A percentile compares a stretch with the other conserved stretches of the same genome.
Evolutionary conservation across 2,113 vertebrate genomes (phyloP).

Genomic region (Machaerirhynchus nigripectus): DNA sequence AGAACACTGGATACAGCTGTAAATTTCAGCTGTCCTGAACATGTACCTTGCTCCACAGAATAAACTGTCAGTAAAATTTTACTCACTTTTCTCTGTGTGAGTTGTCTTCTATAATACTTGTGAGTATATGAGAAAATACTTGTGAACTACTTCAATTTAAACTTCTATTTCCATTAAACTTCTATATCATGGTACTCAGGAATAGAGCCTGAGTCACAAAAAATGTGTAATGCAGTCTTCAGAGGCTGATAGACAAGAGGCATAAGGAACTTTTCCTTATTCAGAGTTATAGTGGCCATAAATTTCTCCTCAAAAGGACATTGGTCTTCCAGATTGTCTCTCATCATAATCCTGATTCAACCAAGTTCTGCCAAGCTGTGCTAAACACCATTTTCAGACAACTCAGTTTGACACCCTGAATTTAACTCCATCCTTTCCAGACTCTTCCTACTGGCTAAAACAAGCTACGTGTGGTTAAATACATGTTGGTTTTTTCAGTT

Average conservation of each 20-base stretch:
- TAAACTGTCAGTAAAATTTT: not conserved
- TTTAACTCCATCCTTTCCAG: not conserved
- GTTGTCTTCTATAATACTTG: not conserved
- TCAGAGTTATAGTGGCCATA: fast-evolving
- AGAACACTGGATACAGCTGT: not conserved
- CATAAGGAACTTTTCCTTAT: not conserved
- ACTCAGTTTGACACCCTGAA: not conserved
- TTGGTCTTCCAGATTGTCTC: not conserved
- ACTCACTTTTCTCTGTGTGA: not conserved
- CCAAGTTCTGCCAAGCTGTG: not conserved
- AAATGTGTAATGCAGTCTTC: not conserved
- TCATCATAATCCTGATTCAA: not conserved
- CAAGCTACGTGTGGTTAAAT: not conserved
- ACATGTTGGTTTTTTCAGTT: not conserved
- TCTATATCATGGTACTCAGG: not conserved
- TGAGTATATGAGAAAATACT: too few species aligned
- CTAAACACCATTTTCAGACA: not conserved
- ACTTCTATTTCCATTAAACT: not conserved
- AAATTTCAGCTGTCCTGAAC: not conserved
- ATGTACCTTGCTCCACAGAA: not conserved
- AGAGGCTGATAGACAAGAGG: not conserved
- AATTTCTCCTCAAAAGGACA: not conserved
- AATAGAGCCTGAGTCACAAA: not conserved
- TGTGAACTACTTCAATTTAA: not conserved
- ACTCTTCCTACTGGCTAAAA: not conserved